Evolutionary conservation across 1,140 invertebrate genomes (phyloP).

Genomic region (Nasonia longicornis): DNA sequence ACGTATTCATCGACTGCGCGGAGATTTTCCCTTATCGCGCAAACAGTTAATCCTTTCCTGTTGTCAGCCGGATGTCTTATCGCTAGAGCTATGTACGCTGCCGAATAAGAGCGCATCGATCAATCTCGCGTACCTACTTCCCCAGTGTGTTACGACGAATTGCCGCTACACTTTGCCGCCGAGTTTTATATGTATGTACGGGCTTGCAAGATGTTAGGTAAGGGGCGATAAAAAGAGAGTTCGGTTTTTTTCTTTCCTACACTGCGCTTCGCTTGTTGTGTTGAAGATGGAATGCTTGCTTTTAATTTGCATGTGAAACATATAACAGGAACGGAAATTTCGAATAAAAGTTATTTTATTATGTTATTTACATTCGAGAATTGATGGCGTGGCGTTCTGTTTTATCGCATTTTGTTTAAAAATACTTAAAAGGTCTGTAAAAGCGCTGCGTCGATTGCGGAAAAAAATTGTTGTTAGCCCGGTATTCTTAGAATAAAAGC

Average conservation of each 20-base stretch:
- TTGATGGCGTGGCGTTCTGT: too few relatives aligned
- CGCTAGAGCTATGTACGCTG: neutral
- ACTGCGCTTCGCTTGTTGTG: neutral
- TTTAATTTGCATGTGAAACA: neutral
- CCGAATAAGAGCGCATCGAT: neutral
- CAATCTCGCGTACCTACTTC: neutral
- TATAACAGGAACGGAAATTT: neutral
- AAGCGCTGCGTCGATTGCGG: too few relatives aligned
- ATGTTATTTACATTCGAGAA: neutral
- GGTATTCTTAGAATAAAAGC: neutral
- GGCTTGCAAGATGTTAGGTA: too few relatives aligned
- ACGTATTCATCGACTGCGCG: neutral
- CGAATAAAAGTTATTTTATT: neutral
- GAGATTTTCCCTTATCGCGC: neutral
- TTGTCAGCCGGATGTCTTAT: conserved; percentile 15
- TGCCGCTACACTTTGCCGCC: too few relatives aligned
- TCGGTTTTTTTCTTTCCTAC: too few relatives aligned
- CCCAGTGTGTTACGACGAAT: neutral
- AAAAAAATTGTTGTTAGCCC: neutral
- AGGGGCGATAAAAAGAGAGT: too few relatives aligned
- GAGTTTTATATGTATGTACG: neutral
- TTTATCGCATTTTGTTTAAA: too few relatives aligned
- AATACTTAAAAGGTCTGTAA: too few relatives aligned
- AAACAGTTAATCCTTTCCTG: conserved; percentile 6
- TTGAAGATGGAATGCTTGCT: neutral